Evolutionary conservation across 2,113 vertebrate species (phyloP), one percentile per base, ranked within the genome.

Genomic region (Donacobius atricapilla): DNA sequence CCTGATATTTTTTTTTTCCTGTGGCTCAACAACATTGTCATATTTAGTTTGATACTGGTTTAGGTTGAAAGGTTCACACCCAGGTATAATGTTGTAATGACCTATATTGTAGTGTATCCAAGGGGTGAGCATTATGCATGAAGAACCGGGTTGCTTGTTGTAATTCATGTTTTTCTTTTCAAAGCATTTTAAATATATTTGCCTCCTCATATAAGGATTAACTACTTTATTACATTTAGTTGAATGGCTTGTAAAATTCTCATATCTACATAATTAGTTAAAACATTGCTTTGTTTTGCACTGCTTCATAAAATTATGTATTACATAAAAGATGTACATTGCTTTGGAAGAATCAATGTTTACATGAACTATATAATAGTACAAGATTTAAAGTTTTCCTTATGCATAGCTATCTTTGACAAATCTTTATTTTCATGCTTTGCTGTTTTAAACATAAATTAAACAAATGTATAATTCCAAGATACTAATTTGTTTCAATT

Each of bases 401-500:
- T 89, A 61, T 95, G 91, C 90, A 65, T 93, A 71, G 87, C 37
- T 95, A 6, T 88, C 15, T 93, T 65, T 92, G 71, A 65, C 47
- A 88, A 86, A 28, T 40, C 33, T 88, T 93, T 83, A 17, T 89
- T 96, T 96, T 73, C 51, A 40, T 69, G 58, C 76, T 88, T 87
- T 91, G 89, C 95, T 93, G 22, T 96, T 96, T 65, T 53, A 76
- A 70, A 66, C 88, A 39, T 80, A 82, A 94, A 92, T 96, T 92
- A 94, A 94, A 95, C 73, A 95, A 97, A 94, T 93, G 70, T 96
- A 81, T 96, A 87, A 92, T 95, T 97, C 89, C 82, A 88, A 91
- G 70, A 91, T 97, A 90, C 88, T 97, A 78, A 96, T 97, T 98
- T 97, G 93, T 97, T 98, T 98, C 92, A 96, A 97, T 97, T 98